Evolutionary conservation across 2,797 vertebrate species (phyloP).

Genomic region (Nannoperca australis): DNA sequence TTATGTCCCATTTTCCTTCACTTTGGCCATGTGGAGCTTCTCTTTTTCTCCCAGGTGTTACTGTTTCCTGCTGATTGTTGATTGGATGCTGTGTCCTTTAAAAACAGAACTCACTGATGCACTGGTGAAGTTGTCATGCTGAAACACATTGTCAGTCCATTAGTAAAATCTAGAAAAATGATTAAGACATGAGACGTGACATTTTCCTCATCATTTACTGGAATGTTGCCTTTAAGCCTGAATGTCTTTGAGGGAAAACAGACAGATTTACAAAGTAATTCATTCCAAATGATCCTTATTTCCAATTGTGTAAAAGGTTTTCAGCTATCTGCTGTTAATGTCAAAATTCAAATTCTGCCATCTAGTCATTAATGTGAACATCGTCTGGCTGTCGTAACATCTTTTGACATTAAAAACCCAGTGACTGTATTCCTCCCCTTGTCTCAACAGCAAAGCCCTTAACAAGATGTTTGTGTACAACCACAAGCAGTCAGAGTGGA

Average conservation of each 20-base stretch:
- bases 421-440: not conserved
- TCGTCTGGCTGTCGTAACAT: not conserved
- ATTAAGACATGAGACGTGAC: constrained; percentile 10
- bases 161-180: constrained; percentile 8
- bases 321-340: not conserved
- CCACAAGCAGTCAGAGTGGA: constrained; percentile 97
- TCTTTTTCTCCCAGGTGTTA: not conserved
- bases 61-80: constrained; percentile 18
- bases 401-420: not conserved
- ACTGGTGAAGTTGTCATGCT: constrained; percentile 16
- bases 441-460: constrained; percentile 91
- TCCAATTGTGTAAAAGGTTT: not conserved
- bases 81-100: constrained; percentile 6
- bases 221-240: not conserved
- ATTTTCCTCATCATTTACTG: constrained; percentile 3
- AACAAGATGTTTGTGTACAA: constrained; percentile 95
- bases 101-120: constrained; percentile 1
- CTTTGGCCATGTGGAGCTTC: not conserved
- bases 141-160: constrained; percentile 1
- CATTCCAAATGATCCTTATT: not conserved
- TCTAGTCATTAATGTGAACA: not conserved
- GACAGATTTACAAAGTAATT: constrained; percentile 9
- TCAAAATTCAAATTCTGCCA: too few species aligned
- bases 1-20: not conserved
- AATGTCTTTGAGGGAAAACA: not conserved